Evolutionary conservation across 2,113 vertebrate species (phyloP), one percentile per base, ranked within the genome.

Genomic region (Elaphurus davidianus): DNA sequence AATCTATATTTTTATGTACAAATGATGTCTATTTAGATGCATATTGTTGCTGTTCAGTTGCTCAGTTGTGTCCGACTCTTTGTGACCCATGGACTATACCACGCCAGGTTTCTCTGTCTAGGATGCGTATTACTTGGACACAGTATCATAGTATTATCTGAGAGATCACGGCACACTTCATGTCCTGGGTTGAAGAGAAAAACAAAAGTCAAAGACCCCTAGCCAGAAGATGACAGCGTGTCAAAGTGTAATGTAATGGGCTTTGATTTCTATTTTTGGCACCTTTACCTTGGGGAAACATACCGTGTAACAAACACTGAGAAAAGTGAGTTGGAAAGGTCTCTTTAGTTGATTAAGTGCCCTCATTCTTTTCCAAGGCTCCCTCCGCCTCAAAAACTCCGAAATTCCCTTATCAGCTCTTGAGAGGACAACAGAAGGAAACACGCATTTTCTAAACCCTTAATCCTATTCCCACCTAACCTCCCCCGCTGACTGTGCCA

Each of bases 361-460:
- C 45, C 57, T 74, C 47, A 67, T 94, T 90, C 87, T 81, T 96
- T 91, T 14, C 54, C 64, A 90, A 84, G n/a, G 10, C n/a, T 95
- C 19, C 79, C 62, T 64, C 27, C n/a, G 14, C 36, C 78, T 33
- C 78, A 2, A 6, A 85, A 91, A 91, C 28, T 50, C 90, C 60
- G 30, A 90, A 76, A 14, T 93, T 67, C 16, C 76, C 94, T 96
- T 97, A 94, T 95, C 94, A 78, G 85, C 84, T 88, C 81, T 96
- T 33, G 15, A 17, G 47, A 94, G 43, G 67, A 91, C 94, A 96
- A 67, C 64, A 85, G 90, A 93, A 89, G 95, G 92, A 97, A 98
- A 57, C 27, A 3, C 28, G 90, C 57, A 52, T 82, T 92, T 57
- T 98, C 87, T 92, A 67, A 90, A 33, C 6, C 33, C 81, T 64